Conservation (phyloP, 2,797 vertebrate species). For the Microchirus variegatus region DNA sequence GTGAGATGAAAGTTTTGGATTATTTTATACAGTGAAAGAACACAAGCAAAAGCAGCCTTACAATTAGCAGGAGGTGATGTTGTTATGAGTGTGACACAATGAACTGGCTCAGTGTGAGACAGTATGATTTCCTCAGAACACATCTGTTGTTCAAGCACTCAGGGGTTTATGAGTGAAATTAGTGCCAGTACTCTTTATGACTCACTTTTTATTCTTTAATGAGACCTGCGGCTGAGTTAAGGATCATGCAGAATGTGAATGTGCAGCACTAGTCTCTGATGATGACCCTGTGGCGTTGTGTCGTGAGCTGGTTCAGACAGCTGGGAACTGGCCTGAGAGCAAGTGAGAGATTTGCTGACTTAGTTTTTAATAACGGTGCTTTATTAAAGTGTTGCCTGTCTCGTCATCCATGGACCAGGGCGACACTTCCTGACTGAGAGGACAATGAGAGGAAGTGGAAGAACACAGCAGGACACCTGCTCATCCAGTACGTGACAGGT, state of each 20-base stretch:
- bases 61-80: background rate
- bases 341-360: too few species aligned
- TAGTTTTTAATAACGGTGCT: too few species aligned
- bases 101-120: background rate
- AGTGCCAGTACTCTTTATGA: conserved; percentile 26
- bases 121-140: background rate
- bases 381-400: too few species aligned
- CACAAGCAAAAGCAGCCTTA: background rate
- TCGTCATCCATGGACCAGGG: too few species aligned
- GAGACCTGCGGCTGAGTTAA: conserved; percentile 29
- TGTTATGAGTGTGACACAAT: background rate
- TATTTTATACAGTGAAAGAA: background rate
- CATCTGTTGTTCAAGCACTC: background rate
- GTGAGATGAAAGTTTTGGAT: background rate
- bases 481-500: too few species aligned
- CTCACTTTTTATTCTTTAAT: conserved; percentile 41
- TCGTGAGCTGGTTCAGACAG: too few species aligned
- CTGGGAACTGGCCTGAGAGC: too few species aligned
- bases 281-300: background rate
- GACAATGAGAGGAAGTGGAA: too few species aligned
- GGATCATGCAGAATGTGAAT: conserved; percentile 26
- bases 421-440: too few species aligned
- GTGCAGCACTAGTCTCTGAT: conserved; percentile 21
- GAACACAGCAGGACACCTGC: too few species aligned
- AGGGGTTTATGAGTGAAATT: conserved; percentile 32